A percentile compares a stretch with the other conserved stretches of the same genome.
Evolutionary conservation across 53 echinoderm and acorn worm genomes (phyloP).

Genomic region (Echinometra lucunter): DNA sequence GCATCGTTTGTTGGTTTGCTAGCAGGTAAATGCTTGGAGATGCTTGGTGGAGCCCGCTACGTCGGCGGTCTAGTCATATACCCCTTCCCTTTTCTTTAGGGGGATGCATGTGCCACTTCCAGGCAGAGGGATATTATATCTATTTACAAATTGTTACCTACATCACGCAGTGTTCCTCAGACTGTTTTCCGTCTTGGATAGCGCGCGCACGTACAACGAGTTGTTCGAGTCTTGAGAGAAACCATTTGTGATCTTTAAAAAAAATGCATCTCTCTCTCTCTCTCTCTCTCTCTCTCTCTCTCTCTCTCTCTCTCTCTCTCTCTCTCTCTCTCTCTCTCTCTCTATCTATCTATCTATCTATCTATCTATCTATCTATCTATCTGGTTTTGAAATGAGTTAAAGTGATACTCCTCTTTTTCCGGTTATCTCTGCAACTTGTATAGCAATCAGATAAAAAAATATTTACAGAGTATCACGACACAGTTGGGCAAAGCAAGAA

Average conservation of each 20-base stretch:
- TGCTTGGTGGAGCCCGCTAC: not conserved
- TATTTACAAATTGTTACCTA: conserved; percentile 41
- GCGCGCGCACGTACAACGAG: not conserved
- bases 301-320: not conserved
- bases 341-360: not conserved
- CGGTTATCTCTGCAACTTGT: not conserved
- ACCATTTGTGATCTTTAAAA: too few relatives aligned
- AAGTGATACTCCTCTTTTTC: too few relatives aligned
- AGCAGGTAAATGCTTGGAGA: conserved; percentile 2
- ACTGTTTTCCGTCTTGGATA: not conserved
- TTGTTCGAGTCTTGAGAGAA: not conserved
- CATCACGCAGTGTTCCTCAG: not conserved
- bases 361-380: too few relatives aligned
- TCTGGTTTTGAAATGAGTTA: too few relatives aligned
- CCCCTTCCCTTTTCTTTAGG: not conserved
- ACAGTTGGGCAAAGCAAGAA: too few relatives aligned
- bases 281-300: not conserved
- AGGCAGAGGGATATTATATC: conserved; percentile 15
- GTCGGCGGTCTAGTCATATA: not conserved
- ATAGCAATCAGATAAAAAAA: too few relatives aligned
- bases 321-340: not conserved
- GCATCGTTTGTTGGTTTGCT: not conserved
- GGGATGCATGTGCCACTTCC: conserved; percentile 6
- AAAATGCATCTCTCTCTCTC: not conserved
- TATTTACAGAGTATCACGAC: too few relatives aligned